Base-by-base conservation (phyloP, 1,140 invertebrate species). In the Ooceraea biroi region DNA sequence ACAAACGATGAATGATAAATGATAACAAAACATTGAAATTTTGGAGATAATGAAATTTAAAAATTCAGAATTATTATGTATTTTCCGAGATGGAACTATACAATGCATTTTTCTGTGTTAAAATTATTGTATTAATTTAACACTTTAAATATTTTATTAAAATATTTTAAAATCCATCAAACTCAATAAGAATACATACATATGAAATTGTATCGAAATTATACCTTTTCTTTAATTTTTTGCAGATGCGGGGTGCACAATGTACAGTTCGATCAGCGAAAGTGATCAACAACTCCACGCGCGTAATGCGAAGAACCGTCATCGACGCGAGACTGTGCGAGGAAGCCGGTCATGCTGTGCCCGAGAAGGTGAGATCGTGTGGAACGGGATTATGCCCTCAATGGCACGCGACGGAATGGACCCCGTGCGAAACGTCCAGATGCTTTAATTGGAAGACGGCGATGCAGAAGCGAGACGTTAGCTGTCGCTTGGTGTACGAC, bases 391-490 rank as follows among this genome's bases (percentile, higher is more conserved):
- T 95, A 68, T 98, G 97, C 92, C 97, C 97, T 1, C 95, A 95
- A 69, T 98, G 97, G 97, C 94, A 95, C 61, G 92, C 95, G 3
- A 95, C 95, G 27, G 95, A 96, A n/a, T 98, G 97, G 97, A 95
- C 96, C 1, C 90, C 94, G 0, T 97, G 97, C 89, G 95, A 96
- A 87, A 95, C 95, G 44, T 96, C 97, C 11, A 95, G 96, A 63
- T 98, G 97, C 92, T 96, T 97, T 89, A 96, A 96, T 36, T 96
- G 96, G 95, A 96, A 97, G 91, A 97, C 96, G 96, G 97, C 97
- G 8, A 96, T 98, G 93, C 96, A 97, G 90, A 96, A 96, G 78
- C 96, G 97, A 84, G 95, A 96, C 48, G 96, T 98, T 10, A 95
- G 94, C 69, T 98, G 97, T 91, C 95, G 95, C 11, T 71, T 94